Evolutionary conservation across 2,888 invertebrate genomes (phyloP).

Genomic region (Synergus itoensis): DNA sequence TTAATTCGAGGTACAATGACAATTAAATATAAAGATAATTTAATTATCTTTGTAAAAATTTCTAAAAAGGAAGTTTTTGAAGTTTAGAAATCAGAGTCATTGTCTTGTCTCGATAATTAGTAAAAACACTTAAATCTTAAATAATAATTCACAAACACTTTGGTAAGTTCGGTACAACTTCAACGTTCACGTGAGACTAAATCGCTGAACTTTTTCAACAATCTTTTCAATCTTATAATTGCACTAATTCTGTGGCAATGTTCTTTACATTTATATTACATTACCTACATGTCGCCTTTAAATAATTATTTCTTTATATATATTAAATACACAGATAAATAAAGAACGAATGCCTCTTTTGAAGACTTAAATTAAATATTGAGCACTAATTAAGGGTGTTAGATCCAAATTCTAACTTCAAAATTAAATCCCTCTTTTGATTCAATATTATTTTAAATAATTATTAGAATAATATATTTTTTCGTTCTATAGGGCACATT

Average conservation of each 20-base stretch:
- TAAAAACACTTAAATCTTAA: slow-evolving; percentile 39
- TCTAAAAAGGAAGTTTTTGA: neutral
- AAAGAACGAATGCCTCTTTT: slow-evolving; percentile 40
- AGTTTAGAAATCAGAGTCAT: slow-evolving; percentile 16
- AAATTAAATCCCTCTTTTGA: too few relatives aligned
- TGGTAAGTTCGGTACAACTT: slow-evolving; percentile 30
- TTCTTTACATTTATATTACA: slow-evolving; percentile 45
- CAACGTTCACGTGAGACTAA: slow-evolving; percentile 16
- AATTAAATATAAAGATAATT: slow-evolving; percentile 40
- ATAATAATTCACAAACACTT: slow-evolving; percentile 40
- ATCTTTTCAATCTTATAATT: slow-evolving; percentile 38
- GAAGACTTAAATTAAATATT: slow-evolving; percentile 37
- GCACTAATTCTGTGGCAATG: slow-evolving; percentile 41
- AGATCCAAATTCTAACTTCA: too few relatives aligned
- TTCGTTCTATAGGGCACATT: too few relatives aligned
- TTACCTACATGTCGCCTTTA: slow-evolving; percentile 42
- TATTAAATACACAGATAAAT: slow-evolving; percentile 40
- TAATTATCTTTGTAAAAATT: neutral
- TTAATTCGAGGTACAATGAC: slow-evolving; percentile 50
- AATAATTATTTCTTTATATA: slow-evolving; percentile 42
- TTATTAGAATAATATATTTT: too few relatives aligned
- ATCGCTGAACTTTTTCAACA: slow-evolving; percentile 26
- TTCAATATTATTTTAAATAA: too few relatives aligned
- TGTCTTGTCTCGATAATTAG: slow-evolving; percentile 20
- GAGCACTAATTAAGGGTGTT: slow-evolving; percentile 9